Base-by-base conservation (phyloP, 2,113 vertebrate species). In the Sigmodon hispidus region DNA sequence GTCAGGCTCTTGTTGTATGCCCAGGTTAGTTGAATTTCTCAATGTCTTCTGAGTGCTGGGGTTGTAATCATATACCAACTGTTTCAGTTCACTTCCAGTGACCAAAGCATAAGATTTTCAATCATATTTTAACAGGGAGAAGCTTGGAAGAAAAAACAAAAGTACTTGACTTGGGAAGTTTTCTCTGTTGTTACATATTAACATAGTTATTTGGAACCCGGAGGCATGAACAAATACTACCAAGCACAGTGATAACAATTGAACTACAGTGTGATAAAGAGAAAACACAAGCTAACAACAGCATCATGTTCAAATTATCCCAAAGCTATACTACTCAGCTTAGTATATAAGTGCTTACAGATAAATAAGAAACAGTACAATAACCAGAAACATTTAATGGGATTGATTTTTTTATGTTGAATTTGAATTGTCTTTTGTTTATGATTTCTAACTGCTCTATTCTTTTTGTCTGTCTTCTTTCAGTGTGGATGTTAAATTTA, bases 401-500 rank as follows among this genome's bases (percentile, higher is more conserved):
- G 3, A 11, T 22, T 96, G n/a, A 79, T 72, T 55, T 50, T 50
- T 87, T 95, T 21, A 86, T 84, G 43, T 16, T 96, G 93, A 95
- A 67, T 22, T 63, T 87, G 45, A 3, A 21, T 95, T 96, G 81
- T 40, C 76, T 91, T 87, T 93, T 65, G 29, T 65, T 88, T 88
- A 48, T 95, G 36, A 84, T 96, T 96, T 81, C 65, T 89, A 61
- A 52, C 48, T 89, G 19, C 2, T 29, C 7, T 70, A 45, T 96
- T 96, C 15, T 59, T 83, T 93, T 96, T 22, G 94, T 83, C 43
- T 81, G 81, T 91, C 48, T 36, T 61, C 52, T 87, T 24, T 87
- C 31, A 84, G 11, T 55, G 7, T 5, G 5, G 91, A 70, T 77
- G 26, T 61, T 80, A 81, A 91, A 83, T 16, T 43, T 36, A 59